Evolutionary conservation across 1,140 invertebrate genomes (phyloP).

Genomic region (Caenorhabditis inopinata): DNA sequence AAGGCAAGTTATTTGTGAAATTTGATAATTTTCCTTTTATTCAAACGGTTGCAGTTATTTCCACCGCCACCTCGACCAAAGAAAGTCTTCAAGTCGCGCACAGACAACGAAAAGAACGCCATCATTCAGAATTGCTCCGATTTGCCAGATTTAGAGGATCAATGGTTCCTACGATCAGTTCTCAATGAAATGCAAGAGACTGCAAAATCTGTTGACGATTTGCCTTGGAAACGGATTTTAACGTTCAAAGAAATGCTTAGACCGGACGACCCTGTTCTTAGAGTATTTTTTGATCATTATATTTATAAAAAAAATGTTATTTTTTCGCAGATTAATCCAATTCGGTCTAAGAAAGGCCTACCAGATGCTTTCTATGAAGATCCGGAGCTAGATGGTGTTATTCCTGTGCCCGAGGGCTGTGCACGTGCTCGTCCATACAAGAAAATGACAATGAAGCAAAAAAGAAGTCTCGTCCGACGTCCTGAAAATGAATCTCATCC

Average conservation of each 20-base stretch:
- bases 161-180: background rate
- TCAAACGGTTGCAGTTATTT: background rate
- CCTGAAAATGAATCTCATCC: slow-evolving; percentile 24
- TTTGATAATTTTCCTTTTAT: background rate
- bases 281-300: background rate
- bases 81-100: background rate
- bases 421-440: slow-evolving; percentile 40
- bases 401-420: slow-evolving; percentile 34
- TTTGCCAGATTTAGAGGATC: slow-evolving; percentile 29
- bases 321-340: background rate
- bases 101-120: background rate
- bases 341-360: slow-evolving; percentile 7
- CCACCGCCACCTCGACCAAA: background rate
- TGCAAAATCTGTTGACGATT: background rate
- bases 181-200: background rate
- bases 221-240: background rate
- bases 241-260: slow-evolving; percentile 2
- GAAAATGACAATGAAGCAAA: slow-evolving; percentile 36
- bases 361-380: slow-evolving; percentile 43
- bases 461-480: slow-evolving; percentile 38
- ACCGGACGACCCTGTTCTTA: background rate
- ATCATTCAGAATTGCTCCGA: background rate
- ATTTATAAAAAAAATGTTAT: background rate
- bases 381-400: slow-evolving; percentile 41
- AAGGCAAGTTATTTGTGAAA: background rate